Conservation (phyloP, 2,113 vertebrate genomes). For the Eidolon helvum region DNA sequence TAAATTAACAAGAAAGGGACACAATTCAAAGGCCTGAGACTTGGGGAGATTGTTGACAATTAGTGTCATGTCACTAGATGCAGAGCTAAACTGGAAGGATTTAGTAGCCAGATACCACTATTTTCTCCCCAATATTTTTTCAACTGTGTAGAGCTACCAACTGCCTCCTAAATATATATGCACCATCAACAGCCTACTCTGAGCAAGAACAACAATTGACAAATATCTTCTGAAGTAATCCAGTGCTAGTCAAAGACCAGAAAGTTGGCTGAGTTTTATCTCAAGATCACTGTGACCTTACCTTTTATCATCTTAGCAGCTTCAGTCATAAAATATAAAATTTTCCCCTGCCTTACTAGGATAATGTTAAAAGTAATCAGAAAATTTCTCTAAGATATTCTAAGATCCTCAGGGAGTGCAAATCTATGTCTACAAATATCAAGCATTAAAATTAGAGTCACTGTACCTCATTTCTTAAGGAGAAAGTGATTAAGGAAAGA, state of each 20-base stretch:
- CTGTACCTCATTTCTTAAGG: not conserved
- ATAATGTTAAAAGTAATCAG: constrained; percentile 34
- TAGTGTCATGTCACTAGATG: not conserved
- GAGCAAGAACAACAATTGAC: constrained; percentile 6
- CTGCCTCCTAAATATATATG: not conserved
- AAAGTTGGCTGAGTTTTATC: not conserved
- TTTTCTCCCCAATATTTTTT: not conserved
- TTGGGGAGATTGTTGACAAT: not conserved
- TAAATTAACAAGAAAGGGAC: not conserved
- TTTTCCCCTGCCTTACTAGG: not conserved
- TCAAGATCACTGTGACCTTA: constrained; percentile 22
- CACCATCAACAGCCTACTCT: not conserved
- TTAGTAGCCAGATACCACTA: not conserved
- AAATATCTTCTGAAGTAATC: not conserved
- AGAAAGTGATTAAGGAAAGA: constrained; percentile 33
- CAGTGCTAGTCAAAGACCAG: not conserved
- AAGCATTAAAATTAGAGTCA: constrained; percentile 40
- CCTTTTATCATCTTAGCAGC: not conserved
- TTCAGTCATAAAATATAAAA: constrained; percentile 21
- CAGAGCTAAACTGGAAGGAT: constrained; percentile 14
- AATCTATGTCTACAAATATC: constrained; percentile 20
- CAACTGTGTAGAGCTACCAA: not conserved
- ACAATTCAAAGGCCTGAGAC: not conserved
- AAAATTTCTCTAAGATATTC: constrained; percentile 13
- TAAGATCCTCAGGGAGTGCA: not conserved